phyloP scores from a whole-genome alignment of 2,113 vertebrate species.

The Apodemus speciosus region DNA sequence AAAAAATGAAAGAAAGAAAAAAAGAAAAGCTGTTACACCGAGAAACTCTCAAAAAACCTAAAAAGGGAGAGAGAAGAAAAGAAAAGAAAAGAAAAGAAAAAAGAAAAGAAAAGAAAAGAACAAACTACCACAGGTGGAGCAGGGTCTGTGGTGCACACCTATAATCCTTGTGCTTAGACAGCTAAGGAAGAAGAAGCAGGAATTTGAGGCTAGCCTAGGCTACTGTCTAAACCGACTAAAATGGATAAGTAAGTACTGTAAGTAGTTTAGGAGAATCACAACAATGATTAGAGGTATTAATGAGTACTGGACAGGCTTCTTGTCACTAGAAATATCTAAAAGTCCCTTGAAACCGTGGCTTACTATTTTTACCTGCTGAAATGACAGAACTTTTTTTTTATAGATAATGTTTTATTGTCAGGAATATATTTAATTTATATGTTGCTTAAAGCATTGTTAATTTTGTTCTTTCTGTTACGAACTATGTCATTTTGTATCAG shows the following conservation, averaged over 20 bases:
- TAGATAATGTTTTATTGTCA: slow-evolving; percentile 25
- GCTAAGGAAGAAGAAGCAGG: neutral
- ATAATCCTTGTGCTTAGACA: neutral
- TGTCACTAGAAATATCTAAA: neutral
- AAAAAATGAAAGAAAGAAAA: too few relatives aligned
- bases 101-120: too few relatives aligned
- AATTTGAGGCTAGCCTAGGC: neutral
- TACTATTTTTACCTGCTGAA: slow-evolving; percentile 32
- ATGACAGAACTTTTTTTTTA: neutral
- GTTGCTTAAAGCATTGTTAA: slow-evolving; percentile 14
- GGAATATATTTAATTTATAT: slow-evolving; percentile 4
- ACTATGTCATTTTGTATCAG: neutral
- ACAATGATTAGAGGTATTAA: neutral
- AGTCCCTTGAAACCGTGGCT: neutral
- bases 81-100: neutral
- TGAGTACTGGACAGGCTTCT: neutral
- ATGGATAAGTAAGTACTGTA: neutral
- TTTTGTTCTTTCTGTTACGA: slow-evolving; percentile 20
- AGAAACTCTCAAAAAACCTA: neutral
- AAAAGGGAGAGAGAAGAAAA: neutral
- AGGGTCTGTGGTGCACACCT: neutral
- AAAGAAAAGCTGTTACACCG: neutral
- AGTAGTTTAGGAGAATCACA: neutral
- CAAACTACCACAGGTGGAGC: neutral
- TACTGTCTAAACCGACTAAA: neutral